Evolutionary conservation across 2,797 vertebrate genomes (phyloP).

Genomic region (Danio aesculapii): DNA sequence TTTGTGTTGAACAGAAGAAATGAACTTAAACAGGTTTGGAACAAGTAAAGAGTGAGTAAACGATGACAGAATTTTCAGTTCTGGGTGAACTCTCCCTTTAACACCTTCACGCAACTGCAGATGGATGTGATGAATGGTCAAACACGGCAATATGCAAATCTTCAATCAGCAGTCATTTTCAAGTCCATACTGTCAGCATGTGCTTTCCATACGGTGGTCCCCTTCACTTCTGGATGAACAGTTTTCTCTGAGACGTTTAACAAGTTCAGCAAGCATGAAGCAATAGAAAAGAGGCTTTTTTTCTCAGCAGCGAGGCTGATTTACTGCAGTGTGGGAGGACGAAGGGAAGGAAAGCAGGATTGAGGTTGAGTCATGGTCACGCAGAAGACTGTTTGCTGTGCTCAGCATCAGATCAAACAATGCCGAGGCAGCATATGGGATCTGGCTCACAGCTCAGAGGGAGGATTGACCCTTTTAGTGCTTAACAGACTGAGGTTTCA

Average conservation of each 20-base stretch:
- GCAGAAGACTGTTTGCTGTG: conserved; percentile 52
- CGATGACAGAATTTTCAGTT: too few species aligned
- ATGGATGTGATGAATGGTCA: conserved; percentile 30
- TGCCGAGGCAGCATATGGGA: conserved; percentile 62
- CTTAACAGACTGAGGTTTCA: conserved; percentile 59
- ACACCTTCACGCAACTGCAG: conserved; percentile 56
- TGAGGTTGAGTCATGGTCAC: conserved; percentile 58
- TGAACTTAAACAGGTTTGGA: too few species aligned
- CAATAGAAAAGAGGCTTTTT: conserved; percentile 37
- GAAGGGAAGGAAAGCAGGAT: conserved; percentile 32
- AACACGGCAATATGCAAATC: conserved; percentile 15
- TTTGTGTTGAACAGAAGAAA: too few species aligned
- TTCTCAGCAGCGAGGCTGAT: conserved; percentile 34
- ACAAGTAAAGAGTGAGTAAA: too few species aligned
- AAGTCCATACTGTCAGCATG: neutral
- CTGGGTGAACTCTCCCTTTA: conserved; percentile 19
- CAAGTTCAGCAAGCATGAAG: conserved; percentile 19
- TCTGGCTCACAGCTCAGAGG: conserved; percentile 44
- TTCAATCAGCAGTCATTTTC: conserved; percentile 5
- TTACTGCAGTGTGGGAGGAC: conserved; percentile 48
- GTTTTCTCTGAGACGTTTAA: conserved; percentile 15
- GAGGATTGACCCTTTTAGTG: conserved; percentile 61
- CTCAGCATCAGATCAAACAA: conserved; percentile 61
- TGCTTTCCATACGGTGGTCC: neutral
- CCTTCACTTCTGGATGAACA: neutral